Evolutionary conservation across 2,113 vertebrate species (phyloP), one percentile per base, ranked within the genome.

Genomic region (Rhadina sibilatrix): DNA sequence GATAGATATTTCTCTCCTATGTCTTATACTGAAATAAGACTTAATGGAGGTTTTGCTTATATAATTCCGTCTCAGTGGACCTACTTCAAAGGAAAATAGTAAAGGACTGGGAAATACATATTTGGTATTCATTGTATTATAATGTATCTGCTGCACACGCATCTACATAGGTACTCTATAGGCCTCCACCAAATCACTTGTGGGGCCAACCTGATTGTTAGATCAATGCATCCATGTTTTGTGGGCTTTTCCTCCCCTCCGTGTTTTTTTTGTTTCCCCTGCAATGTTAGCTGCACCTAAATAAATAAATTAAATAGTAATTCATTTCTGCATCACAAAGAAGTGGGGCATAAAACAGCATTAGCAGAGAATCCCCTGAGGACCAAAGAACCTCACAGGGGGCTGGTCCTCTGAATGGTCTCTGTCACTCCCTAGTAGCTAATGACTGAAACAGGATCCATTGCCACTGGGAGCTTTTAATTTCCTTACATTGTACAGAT

Each of bases 1-100:
- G 98, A 98, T 98, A 79, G 72, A 35, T 99, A 98, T 98, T 97
- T 98, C 97, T 91, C 97, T 98, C 96, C 95, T 98, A 98, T 98
- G 98, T 98, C 97, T 98, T 97, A 97, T 97, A 96, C 95, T 98
- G 98, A 98, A 99, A 98, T 98, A 98, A 98, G 97, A 98, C 96
- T 97, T 97, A 96, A 96, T 96, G 65, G 96, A 96, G 91, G 63
- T 95, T 95, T 96, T 97, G 93, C 96, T 98, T 98, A 97, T 97
- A 98, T 98, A 98, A 98, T 98, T 98, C 98, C 97, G 96, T 97
- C 96, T 98, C 97, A 89, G 81, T 92, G 98, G 92, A 64, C 52
- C 25, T 70, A 53, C 94, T 97, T 97, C 88, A 97, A 96, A 97
- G 53, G 85, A 49, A 90, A 72, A 72, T 68, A 87, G 57, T 38